Conservation (phyloP, 2,113 vertebrate genomes). For the Melozone crissalis region DNA sequence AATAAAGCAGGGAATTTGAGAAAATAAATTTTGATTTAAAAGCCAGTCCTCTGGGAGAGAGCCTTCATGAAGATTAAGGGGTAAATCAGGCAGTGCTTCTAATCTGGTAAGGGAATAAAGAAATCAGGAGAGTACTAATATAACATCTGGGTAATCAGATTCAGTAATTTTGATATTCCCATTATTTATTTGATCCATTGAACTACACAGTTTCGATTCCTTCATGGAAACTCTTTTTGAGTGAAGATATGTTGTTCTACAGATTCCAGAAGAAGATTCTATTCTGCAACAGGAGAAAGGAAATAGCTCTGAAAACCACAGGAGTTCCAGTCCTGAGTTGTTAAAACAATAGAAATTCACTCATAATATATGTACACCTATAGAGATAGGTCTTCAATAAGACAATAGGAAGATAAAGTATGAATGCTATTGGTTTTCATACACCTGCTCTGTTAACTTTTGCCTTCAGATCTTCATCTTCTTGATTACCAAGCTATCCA, state of each 20-base stretch:
- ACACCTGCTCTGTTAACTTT: not conserved
- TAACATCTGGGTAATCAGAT: not conserved
- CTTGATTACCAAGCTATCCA: not conserved
- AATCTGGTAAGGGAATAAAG: not conserved
- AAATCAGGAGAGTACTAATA: not conserved
- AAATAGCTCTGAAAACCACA: not conserved
- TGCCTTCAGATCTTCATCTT: not conserved
- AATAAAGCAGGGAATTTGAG: not conserved
- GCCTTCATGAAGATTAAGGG: not conserved
- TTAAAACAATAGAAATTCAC: not conserved
- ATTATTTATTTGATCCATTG: not conserved
- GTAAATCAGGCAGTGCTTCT: not conserved
- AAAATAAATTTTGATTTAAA: not conserved
- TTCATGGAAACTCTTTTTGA: not conserved
- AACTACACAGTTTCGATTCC: not conserved
- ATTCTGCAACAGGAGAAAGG: accelerated
- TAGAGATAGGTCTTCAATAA: not conserved
- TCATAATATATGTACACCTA: not conserved
- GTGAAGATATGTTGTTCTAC: not conserved
- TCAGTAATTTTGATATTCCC: not conserved
- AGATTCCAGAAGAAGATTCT: not conserved
- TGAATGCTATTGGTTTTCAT: not conserved
- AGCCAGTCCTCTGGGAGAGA: not conserved
- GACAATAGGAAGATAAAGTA: not conserved
- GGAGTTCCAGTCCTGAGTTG: not conserved